Evolutionary conservation across 2,888 invertebrate genomes (phyloP), one percentile per base, ranked within the genome.

Genomic region (Gerris lacustris): DNA sequence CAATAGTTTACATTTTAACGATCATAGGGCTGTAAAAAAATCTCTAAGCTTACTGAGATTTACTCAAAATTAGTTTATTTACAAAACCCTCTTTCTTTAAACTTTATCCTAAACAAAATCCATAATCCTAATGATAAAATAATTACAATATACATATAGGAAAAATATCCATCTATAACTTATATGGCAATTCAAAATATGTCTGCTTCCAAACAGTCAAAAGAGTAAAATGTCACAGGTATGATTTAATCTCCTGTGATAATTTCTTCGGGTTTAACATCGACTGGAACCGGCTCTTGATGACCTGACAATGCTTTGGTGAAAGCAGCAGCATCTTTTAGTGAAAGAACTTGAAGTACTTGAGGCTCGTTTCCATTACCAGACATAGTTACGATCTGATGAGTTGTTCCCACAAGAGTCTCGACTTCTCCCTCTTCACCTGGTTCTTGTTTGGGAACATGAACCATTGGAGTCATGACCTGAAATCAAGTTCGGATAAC

Each of bases 271-370:
- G 87, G 83, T 82, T 89, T 89, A 73, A 89, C 87, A 79, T 88
- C 89, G 44, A 78, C 77, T 31, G 31, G 31, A 31, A 31, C 31
- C 31, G 31, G 31, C 11, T 78, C 77, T 74, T 80, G 80, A 72
- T 80, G 79, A 5, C 83, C 83, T 78, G 86, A 89, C 88, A 92
- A 90, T 70, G 90, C 90, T 82, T 92, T 91, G 77, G 88, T 88
- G 76, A 92, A 84, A 73, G 87, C 88, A 73, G 90, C 88, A 75
- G 91, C 91, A 81, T 93, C 92, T 82, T 92, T 92, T 74, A 92
- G 84, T 72, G 90, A 91, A 78, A 93, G 86, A 77, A 93, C 92
- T 82, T 92, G 92, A 78, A 92, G 83, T 73, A 87, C 80, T 55
- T 73, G 74, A 47, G 73, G 73, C 44, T 73, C 73, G 45, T 66